Evolutionary conservation across 2,888 invertebrate genomes (phyloP), one percentile per base, ranked within the genome.

Genomic region (Orthosia incerta): DNA sequence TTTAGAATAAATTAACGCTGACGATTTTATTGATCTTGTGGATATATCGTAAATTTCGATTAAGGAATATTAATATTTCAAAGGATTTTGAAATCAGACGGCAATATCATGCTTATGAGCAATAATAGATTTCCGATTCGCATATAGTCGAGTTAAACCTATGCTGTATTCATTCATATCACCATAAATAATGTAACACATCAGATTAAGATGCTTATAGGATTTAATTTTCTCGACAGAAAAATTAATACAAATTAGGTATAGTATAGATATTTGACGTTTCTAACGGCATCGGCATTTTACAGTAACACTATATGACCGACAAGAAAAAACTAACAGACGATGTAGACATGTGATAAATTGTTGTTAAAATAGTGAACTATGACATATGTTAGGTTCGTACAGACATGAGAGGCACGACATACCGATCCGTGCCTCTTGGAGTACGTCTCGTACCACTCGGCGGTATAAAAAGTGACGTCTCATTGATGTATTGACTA

Each of bases 401-500:
- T 80, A 75, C 72, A 83, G 89, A 90, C 91, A 89, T 81, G 87
- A 88, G 91, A 80, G 79, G 86, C 86, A 88, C 88, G 89, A 90
- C 90, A 92, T 90, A 91, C 90, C 90, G 88, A 90, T 84, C 88
- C 70, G 78, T 80, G 87, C 80, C 78, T 81, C 86, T 86, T 83
- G 74, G 76, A 80, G 72, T 65, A 67, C 66, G 56, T 76, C 79
- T 71, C 55, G 74, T 72, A 76, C 82, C 80, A 82, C 73, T 81
- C 73, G 83, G 79, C 83, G 82, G 78, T 86, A 93, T 91, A 94
- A 94, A 94, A 94, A 93, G 89, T 94, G 94, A 94, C 94, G 91
- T 91, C 91, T 91, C 91, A 94, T 95, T 95, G 95, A 95, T 94
- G 94, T 94, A 94, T 94, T 91, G 94, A 91, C 90, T 90, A 89